Evolutionary conservation across 2,113 vertebrate species (phyloP).

Genomic region (Sceloporus undulatus): DNA sequence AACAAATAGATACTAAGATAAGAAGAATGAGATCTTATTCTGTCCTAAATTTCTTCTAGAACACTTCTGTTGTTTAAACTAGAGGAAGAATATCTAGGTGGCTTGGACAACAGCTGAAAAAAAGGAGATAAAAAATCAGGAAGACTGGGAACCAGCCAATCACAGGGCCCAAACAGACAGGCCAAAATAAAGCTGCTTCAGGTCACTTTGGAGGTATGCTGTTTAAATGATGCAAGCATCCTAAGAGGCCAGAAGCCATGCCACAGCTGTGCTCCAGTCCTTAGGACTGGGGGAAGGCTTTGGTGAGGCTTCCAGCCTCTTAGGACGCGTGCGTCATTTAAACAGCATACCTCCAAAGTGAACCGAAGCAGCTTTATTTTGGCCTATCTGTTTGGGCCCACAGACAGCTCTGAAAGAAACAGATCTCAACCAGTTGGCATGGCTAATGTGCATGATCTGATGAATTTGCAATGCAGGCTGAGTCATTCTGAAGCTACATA

Average conservation of each 20-base stretch:
- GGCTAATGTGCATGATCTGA: neutral
- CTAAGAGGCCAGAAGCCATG: no score
- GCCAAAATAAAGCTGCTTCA: no score
- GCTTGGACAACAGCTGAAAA: conserved; percentile 26
- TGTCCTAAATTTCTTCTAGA: conserved; percentile 18
- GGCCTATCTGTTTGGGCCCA: no score
- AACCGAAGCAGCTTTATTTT: no score
- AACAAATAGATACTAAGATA: neutral
- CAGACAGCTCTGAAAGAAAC: neutral
- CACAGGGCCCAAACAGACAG: no score
- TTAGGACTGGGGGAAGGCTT: no score
- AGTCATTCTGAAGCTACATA: conserved; percentile 16
- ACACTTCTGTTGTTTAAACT: neutral
- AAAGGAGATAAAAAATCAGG: rapidly evolving
- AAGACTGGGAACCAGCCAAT: neutral
- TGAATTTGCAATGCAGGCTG: conserved; percentile 35
- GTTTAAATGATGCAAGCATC: no score
- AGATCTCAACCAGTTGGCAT: conserved; percentile 21
- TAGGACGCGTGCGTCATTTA: no score
- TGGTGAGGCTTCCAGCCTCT: no score
- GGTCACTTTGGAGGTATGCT: no score
- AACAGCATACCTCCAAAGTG: no score
- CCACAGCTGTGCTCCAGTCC: no score
- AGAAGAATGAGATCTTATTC: neutral
- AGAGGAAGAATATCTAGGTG: conserved; percentile 7